Evolutionary conservation across 2,888 invertebrate species (phyloP), one percentile per base, ranked within the genome.

Genomic region (Drosophila merina): DNA sequence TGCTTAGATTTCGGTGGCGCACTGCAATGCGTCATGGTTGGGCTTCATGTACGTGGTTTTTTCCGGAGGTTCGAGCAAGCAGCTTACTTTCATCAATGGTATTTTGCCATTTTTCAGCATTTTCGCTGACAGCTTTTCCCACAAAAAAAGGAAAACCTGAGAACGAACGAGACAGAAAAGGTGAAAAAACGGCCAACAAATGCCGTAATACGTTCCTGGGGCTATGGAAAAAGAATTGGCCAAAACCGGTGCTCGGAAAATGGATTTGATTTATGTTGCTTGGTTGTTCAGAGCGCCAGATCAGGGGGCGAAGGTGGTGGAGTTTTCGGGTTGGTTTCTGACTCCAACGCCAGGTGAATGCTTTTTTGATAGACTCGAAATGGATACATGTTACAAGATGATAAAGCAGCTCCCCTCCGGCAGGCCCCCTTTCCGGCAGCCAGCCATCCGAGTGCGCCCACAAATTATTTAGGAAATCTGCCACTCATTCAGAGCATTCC

Each of bases 41-140:
- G 44, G 60, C 45, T 48, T 57, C 79, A 67, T 66, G 66, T 79
- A 66, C 70, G 30, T 7, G 31, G 44, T 26, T 33, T 81, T 55
- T 55, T 64, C 60, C 36, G 30, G 52, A 52, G 20, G 20, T 7
- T 25, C 52, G 25, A 45, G 66, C 64, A 63, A 64, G 63, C 75
- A 72, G 79, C 83, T 85, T 84, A 69, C 86, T 83, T 82, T 85
- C 83, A 79, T 83, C 87, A 88, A 88, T 88, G 88, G 83, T 81
- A 88, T 88, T 84, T 88, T 78, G 82, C 89, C 86, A 88, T 88
- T 88, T 88, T 88, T 88, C 89, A 88, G 84, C 82, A 88, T 88
- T 88, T 88, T 68, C 76, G 77, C 85, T 88, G 89, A 88, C 87
- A 88, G 80, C 79, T 79, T 74, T 77, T 52, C 67, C 70, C 63